Base-by-base conservation (phyloP, 2,888 invertebrate species). In the Lasioglossum malachurum region DNA sequence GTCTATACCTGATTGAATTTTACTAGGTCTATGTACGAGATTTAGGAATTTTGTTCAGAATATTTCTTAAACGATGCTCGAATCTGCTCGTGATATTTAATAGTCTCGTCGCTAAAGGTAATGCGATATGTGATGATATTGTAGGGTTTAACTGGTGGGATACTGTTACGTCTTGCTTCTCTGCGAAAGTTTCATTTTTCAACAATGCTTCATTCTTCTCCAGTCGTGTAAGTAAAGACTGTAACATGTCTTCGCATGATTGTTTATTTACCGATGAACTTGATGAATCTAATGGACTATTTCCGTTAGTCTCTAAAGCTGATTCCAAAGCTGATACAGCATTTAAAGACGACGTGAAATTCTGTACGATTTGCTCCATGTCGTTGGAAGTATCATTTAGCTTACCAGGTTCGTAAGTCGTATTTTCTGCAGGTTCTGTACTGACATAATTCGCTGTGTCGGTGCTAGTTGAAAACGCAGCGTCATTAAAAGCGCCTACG, bases 31-130 rank as follows among this genome's bases (percentile, higher is more conserved):
- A 69, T 19, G 35, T 8, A 7, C 38, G 46, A 44, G 8, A 31
- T 35, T 49, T 41, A 31, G 27, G 27, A 14, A 69, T 16, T 23
- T 35, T 12, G 2, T 23, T 19, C 8, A 87, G 71, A 31, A 81
- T 53, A 31, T 79, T 16, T 35, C n/a, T 57, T 4, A 79, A 2
- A 31, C 41, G 60, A 16, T 38, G 73, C 31, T 79, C 67, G 12
- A 87, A 46, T 53, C 44, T 77, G 35, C 73, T 79, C 12, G 69
- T 38, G 41, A 87, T 60, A 75, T 74, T 72, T 60, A 76, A 75
- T 72, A 87, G 8, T 67, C 57, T 74, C 75, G 84, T 81, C 71
- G 71, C 71, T 38, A 87, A 16, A 16, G 87, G 83, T 23, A 77
- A 69, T 72, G n/a, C 38, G 38, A 82, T 41, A 60, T 77, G 31